These are phyloP conservation scores for Dromaius novaehollandiae DNA, from an alignment of 2,113 vertebrate genomes.

Conservation along the genomic window DNA sequence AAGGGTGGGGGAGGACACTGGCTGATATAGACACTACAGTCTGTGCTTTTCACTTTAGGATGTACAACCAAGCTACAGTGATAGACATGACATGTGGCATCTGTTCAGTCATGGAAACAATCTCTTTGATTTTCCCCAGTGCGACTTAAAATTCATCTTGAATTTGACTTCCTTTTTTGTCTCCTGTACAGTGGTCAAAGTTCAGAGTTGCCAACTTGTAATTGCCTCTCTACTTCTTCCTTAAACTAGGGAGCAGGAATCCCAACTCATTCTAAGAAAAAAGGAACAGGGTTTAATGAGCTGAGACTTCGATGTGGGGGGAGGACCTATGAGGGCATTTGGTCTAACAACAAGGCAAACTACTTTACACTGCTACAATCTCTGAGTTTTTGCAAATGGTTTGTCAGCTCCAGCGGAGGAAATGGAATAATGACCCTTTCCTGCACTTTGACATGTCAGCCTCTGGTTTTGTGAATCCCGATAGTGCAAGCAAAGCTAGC, in stretches of 20 bases:
- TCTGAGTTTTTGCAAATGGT: conserved; percentile 28
- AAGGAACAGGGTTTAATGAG: conserved; percentile 55
- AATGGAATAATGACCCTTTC: background rate
- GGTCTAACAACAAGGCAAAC: background rate
- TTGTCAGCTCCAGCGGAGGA: conserved; percentile 12
- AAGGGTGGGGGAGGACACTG: conserved; percentile 59
- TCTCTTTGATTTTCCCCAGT: conserved; percentile 50
- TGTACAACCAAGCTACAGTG: conserved; percentile 69
- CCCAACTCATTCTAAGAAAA: background rate
- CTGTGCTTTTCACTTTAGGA: conserved; percentile 65
- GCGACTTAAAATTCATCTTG: conserved; percentile 46
- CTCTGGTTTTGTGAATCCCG: conserved; percentile 35
- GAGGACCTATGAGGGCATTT: conserved; percentile 35
- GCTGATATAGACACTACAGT: conserved; percentile 57
- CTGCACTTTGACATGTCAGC: conserved; percentile 62
- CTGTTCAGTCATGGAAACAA: conserved; percentile 55
- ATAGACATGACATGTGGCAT: conserved; percentile 42
- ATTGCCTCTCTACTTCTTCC: conserved; percentile 49
- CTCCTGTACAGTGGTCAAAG: conserved; percentile 58
- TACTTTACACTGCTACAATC: conserved; percentile 1
- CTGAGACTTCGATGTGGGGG: background rate
- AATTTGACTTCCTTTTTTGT: conserved; percentile 57
- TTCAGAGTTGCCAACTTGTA: conserved; percentile 60
- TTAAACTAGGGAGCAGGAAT: conserved; percentile 54
- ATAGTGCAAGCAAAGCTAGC: conserved; percentile 46